Evolutionary conservation across 2,888 invertebrate species (phyloP), one percentile per base, ranked within the genome.

Genomic region (Matsumyia berberina): DNA sequence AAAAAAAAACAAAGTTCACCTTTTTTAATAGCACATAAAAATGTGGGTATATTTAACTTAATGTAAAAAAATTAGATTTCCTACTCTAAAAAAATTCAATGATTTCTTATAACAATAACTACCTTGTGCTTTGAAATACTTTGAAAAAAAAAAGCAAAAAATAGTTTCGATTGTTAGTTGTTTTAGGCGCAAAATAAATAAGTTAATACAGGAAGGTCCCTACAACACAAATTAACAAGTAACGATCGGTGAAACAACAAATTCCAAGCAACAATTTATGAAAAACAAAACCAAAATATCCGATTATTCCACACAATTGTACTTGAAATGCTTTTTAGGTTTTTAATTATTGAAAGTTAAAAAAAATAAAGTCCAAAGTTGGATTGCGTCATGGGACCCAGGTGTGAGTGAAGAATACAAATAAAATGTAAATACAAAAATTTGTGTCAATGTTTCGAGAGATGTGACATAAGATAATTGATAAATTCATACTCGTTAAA

Each of bases 141-240:
- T 37, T 44, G 37, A 57, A 37, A 46, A 66, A 46, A 57, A 37
- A 46, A 66, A 58, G 66, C 55, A 15, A 44, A 46, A 53, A 42
- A 78, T 62, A 44, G 37, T 39, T 64, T 62, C 8, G 29, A 24
- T 44, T 44, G 42, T 67, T 44, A 67, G 60, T 80, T 53, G 17
- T 17, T 35, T 58, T 35, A 78, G 82, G 72, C 78, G 82, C 66
- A 80, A 80, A 80, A 80, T 80, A 80, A 80, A 53, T 31, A 67
- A 58, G 35, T 69, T 24, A 57, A 46, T 35, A 66, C 17, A 57
- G 31, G 15, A 12, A 39, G 53, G 4, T 24, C 24, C 24, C 24
- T 3, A 24, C 24, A 24, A 24, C 24, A 24, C 24, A 24, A 24
- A 24, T 3, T 24, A 24, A 24, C 24, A 24, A 4, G 24, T 24